Percentiles rank a stretch among this genome's conserved stretches.
Evolutionary conservation across 2,113 vertebrate species (phyloP).

Genomic region (Orycteropus afer): DNA sequence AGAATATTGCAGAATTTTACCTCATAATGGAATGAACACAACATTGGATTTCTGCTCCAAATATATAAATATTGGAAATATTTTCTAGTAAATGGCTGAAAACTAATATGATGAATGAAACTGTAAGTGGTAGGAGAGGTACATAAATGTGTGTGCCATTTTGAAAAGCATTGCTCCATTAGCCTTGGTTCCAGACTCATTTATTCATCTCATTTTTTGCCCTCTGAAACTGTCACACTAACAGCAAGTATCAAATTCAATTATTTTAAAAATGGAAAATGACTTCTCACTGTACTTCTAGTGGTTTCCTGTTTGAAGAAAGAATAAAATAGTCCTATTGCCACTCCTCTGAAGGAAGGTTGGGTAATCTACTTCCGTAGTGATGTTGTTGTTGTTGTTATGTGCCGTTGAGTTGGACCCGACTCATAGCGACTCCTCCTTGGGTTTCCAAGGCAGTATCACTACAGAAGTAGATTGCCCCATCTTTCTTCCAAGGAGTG

Average conservation of each 20-base stretch:
- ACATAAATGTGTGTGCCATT: slow-evolving; percentile 50
- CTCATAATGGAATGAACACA: background rate
- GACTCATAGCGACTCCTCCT: too few species aligned
- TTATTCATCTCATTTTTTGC: slow-evolving; percentile 52
- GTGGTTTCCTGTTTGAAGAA: slow-evolving; percentile 63
- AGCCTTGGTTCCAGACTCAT: slow-evolving; percentile 46
- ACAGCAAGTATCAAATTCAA: slow-evolving; percentile 64
- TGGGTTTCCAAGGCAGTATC: too few species aligned
- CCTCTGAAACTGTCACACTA: slow-evolving; percentile 62
- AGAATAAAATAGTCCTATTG: background rate
- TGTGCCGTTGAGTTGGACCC: too few species aligned
- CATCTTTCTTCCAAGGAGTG: too few species aligned
- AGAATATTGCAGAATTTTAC: background rate
- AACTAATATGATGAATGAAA: slow-evolving; percentile 58
- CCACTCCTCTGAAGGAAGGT: too few species aligned
- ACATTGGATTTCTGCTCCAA: background rate
- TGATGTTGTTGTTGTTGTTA: too few species aligned
- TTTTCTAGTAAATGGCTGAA: background rate
- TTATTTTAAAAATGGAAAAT: slow-evolving; percentile 78
- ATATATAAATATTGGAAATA: slow-evolving; percentile 6
- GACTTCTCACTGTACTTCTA: slow-evolving; percentile 64
- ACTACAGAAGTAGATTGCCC: too few species aligned
- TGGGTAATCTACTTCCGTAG: too few species aligned
- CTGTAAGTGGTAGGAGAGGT: background rate
- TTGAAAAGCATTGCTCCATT: slow-evolving; percentile 64